phyloP scores from a whole-genome alignment of 2,113 vertebrate genomes.

The Nestor notabilis region DNA sequence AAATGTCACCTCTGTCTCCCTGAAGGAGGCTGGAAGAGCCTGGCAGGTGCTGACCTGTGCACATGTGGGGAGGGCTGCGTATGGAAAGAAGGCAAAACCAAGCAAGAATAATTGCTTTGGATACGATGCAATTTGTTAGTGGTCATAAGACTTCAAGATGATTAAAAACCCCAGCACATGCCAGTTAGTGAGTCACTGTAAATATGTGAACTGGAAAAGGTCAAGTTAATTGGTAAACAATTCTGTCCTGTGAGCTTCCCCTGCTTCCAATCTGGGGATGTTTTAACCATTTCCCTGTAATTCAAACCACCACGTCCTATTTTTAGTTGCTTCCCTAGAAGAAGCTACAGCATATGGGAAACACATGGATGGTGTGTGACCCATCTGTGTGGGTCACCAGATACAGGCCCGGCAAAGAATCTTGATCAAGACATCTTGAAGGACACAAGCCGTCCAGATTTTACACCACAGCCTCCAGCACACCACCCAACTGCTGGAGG shows the following conservation, averaged over 20 bases:
- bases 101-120: conserved; percentile 44
- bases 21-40: not conserved
- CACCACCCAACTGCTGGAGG: not conserved
- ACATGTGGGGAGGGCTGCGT: not conserved
- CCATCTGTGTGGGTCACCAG: conserved; percentile 32
- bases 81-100: conserved; percentile 26
- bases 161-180: conserved; percentile 68
- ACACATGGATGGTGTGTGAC: conserved; percentile 23
- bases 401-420: not conserved
- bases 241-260: conserved; percentile 34
- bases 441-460: not conserved
- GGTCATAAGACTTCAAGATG: conserved; percentile 70
- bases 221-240: conserved; percentile 70
- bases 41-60: not conserved
- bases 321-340: conserved; percentile 51
- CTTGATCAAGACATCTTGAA: not conserved
- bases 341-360: conserved; percentile 27
- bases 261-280: conserved; percentile 8
- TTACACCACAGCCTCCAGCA: not conserved
- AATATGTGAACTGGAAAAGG: conserved; percentile 69
- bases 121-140: conserved; percentile 57
- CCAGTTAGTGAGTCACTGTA: conserved; percentile 68
- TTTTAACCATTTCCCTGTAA: conserved; percentile 62
- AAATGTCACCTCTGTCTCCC: not conserved
- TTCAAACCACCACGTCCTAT: not conserved